Conservation (phyloP, 2,888 invertebrate species). For the Melanotus villosus region DNA sequence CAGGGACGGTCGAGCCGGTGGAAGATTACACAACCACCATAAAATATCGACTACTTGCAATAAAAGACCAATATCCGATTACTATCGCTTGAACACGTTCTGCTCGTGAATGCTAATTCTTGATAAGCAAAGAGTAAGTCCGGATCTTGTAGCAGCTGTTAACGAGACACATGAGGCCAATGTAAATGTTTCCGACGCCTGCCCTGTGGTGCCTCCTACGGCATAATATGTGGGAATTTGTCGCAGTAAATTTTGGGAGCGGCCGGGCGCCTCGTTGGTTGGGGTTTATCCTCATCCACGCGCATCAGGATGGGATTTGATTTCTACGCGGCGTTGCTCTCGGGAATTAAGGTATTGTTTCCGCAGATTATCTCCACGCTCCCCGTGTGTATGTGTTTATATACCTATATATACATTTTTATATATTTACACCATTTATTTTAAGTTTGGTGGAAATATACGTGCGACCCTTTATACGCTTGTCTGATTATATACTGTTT, state of each 20-base stretch:
- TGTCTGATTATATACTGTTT: slow-evolving; percentile 41
- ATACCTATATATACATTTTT: slow-evolving; percentile 60
- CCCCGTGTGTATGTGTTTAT: too few relatives aligned
- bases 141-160: slow-evolving; percentile 30
- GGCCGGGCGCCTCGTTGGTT: slow-evolving; percentile 55
- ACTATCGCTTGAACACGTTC: slow-evolving; percentile 8
- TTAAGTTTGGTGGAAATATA: slow-evolving; percentile 39
- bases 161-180: slow-evolving; percentile 36
- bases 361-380: slow-evolving; percentile 63
- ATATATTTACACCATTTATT: slow-evolving; percentile 59
- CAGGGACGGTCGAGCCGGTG: slow-evolving; percentile 37
- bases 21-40: slow-evolving; percentile 28
- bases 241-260: slow-evolving; percentile 66
- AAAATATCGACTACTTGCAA: slow-evolving; percentile 33
- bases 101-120: slow-evolving; percentile 21
- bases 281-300: slow-evolving; percentile 59
- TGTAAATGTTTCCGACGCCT: slow-evolving; percentile 47
- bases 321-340: slow-evolving; percentile 49
- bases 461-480: slow-evolving; percentile 36
- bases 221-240: slow-evolving; percentile 67
- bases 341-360: slow-evolving; percentile 65
- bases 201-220: slow-evolving; percentile 52
- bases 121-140: slow-evolving; percentile 12
- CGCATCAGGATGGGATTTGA: slow-evolving; percentile 64
- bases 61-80: slow-evolving; percentile 25